Percentiles rank a stretch among this genome's conserved stretches.
These are phyloP conservation scores for Lycocerus yunnanus DNA, from an alignment of 2,888 invertebrate species.

Conservation along the genomic window DNA sequence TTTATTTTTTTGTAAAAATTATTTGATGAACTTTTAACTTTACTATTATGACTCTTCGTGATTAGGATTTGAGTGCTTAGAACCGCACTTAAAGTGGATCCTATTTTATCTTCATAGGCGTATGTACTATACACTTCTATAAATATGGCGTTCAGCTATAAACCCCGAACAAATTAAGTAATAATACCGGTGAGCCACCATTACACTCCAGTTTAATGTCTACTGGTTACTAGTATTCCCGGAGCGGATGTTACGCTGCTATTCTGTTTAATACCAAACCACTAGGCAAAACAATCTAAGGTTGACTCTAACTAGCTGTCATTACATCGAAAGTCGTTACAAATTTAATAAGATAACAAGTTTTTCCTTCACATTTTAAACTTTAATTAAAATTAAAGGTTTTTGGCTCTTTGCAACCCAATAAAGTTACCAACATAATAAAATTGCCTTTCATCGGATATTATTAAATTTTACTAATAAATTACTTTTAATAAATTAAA, in stretches of 20 bases:
- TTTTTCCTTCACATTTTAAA: neutral
- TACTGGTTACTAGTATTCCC: constrained; percentile 27
- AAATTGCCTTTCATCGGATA: neutral
- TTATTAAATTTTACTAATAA: neutral
- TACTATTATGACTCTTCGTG: constrained; percentile 18
- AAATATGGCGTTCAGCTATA: constrained; percentile 29
- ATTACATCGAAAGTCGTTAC: constrained; percentile 7
- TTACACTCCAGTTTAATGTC: constrained; percentile 27
- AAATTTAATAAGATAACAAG: constrained; percentile 3
- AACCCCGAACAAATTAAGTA: constrained; percentile 31
- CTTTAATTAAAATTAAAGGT: neutral
- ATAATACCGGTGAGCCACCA: constrained; percentile 31
- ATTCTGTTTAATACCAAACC: constrained; percentile 22
- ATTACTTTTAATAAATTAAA: neutral
- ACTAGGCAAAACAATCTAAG: constrained; percentile 13
- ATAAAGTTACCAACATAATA: neutral
- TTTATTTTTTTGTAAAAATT: constrained; percentile 19
- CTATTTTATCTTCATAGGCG: constrained; percentile 28
- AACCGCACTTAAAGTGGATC: constrained; percentile 21
- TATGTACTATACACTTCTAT: constrained; percentile 16
- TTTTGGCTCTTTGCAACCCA: neutral
- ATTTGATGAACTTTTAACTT: constrained; percentile 21
- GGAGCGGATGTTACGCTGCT: constrained; percentile 26
- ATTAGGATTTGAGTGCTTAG: constrained; percentile 26
- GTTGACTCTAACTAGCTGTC: constrained; percentile 13